Evolutionary conservation across 2,888 invertebrate species (phyloP).

Genomic region (Aspidiotus destructor): DNA sequence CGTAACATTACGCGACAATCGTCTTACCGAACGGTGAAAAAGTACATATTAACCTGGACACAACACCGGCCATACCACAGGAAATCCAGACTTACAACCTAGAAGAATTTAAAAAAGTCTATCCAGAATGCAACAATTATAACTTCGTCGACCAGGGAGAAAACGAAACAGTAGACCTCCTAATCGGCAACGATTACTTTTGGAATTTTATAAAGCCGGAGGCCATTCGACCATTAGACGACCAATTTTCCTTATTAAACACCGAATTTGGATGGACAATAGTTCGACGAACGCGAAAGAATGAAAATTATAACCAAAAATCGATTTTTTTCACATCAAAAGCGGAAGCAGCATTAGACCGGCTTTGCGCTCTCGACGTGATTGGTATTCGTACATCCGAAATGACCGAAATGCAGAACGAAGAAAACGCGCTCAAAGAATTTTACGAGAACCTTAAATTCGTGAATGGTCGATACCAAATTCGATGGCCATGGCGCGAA

Average conservation of each 20-base stretch:
- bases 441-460: not conserved
- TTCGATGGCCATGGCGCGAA: conserved; percentile 4
- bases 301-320: not conserved
- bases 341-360: not conserved
- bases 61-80: not conserved
- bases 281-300: not conserved
- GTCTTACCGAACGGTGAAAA: not conserved
- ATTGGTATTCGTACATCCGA: not conserved
- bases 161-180: not conserved
- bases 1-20: not conserved
- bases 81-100: not conserved
- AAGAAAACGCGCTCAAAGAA: not conserved
- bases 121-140: not conserved
- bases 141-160: not conserved
- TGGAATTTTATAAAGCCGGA: not conserved
- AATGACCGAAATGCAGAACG: not conserved
- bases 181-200: not conserved
- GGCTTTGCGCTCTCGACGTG: not conserved
- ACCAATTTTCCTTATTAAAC: not conserved
- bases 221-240: not conserved
- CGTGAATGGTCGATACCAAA: not conserved
- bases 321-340: not conserved
- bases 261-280: not conserved
- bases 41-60: not conserved
- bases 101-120: not conserved